These are phyloP conservation scores for Morbakka virulenta DNA, from an alignment of 30 jellyfish, hydroid and myxozoan genomes.

Conservation along the genomic window DNA sequence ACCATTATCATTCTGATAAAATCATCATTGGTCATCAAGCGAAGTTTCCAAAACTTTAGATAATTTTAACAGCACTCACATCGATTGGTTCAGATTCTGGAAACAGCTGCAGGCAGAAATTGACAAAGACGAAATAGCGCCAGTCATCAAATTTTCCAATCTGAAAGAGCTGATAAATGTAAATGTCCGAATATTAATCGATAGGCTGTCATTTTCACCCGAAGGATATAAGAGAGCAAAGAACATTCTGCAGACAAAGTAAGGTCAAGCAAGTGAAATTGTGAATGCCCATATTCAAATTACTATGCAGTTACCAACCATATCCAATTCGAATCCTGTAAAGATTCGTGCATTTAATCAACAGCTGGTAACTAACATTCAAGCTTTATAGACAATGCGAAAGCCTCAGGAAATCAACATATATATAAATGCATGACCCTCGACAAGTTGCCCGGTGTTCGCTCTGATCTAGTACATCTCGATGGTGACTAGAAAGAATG, in stretches of 20 bases:
- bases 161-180: constrained; percentile 43
- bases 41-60: constrained; percentile 29
- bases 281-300: constrained; percentile 57
- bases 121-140: constrained; percentile 14
- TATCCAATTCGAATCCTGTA: constrained; percentile 10
- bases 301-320: constrained; percentile 35
- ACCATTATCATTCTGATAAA: no score
- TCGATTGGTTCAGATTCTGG: constrained; percentile 67
- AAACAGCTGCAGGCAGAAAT: constrained; percentile 34
- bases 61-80: constrained; percentile 52
- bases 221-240: constrained; percentile 46
- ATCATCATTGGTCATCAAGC: constrained; percentile 21
- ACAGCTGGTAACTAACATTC: constrained; percentile 46
- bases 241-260: constrained; percentile 20
- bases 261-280: constrained; percentile 47
- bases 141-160: constrained; percentile 41
- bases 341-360: constrained; percentile 53
- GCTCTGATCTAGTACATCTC: constrained; percentile 42
- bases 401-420: constrained; percentile 35
- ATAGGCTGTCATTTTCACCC: constrained; percentile 25
- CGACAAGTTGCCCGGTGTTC: constrained; percentile 46
- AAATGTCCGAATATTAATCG: constrained; percentile 30
- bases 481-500: constrained; percentile 57
- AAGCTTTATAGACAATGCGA: constrained; percentile 49
- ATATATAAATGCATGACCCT: constrained; percentile 29